Conservation (phyloP, 2,888 invertebrate genomes). For the Stramonita haemastoma region DNA sequence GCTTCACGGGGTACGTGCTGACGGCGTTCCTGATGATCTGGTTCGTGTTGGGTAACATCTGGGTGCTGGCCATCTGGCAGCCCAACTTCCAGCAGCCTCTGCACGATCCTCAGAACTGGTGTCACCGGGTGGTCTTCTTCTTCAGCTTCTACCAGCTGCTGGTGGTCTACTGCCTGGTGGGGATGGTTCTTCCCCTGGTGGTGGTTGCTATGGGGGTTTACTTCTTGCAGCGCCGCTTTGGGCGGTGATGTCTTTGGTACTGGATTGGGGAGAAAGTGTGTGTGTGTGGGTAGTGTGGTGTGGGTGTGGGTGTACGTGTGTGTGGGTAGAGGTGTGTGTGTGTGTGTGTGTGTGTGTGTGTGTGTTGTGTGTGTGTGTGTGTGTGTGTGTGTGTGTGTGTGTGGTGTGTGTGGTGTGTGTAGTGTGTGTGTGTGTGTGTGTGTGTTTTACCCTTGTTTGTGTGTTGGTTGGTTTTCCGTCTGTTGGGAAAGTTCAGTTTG, state of each 20-base stretch:
- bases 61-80: conserved; percentile 87
- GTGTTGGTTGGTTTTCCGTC: too few species aligned
- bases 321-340: too few species aligned
- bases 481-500: too few species aligned
- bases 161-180: conserved; percentile 83
- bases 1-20: conserved; percentile 84
- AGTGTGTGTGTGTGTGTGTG: too few species aligned
- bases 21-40: conserved; percentile 85
- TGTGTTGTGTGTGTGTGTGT: too few species aligned
- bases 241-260: background rate
- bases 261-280: background rate
- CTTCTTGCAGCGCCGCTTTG: background rate
- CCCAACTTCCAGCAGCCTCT: conserved; percentile 86
- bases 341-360: too few species aligned
- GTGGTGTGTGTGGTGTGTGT: too few species aligned
- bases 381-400: too few species aligned
- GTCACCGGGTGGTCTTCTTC: conserved; percentile 85
- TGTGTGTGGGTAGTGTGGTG: too few species aligned
- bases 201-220: background rate
- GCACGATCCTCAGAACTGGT: conserved; percentile 89
- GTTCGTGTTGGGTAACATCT: conserved; percentile 88
- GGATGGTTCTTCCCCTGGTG: conserved; percentile 77
- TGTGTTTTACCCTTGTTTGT: too few species aligned
- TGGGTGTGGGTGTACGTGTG: too few species aligned
- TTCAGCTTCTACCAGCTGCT: conserved; percentile 87